Conservation (phyloP, 2,888 invertebrate genomes). For the Uropetala carovei region DNA sequence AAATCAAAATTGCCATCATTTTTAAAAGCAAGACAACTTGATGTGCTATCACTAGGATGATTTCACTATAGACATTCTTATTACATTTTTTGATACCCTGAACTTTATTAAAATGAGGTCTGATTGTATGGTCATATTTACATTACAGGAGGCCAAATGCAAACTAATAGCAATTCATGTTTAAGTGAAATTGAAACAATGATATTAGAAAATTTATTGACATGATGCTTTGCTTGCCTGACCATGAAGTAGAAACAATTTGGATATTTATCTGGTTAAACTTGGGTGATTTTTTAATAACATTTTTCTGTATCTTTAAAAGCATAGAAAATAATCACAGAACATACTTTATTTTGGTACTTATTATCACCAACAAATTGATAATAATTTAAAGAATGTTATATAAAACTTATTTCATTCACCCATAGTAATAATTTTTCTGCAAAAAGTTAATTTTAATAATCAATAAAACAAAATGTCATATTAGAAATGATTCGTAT, state of each 20-base stretch:
- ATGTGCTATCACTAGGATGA: too few species aligned
- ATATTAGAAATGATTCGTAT: background rate
- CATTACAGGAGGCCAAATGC: background rate
- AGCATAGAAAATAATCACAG: conserved; percentile 9
- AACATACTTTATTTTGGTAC: background rate
- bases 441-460: background rate
- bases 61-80: too few species aligned
- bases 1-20: background rate
- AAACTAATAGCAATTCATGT: background rate
- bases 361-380: background rate
- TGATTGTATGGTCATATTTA: background rate
- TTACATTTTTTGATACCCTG: background rate
- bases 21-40: background rate
- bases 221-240: background rate
- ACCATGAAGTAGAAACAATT: background rate
- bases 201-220: background rate
- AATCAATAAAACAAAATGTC: background rate
- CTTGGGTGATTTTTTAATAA: background rate
- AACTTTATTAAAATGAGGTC: background rate
- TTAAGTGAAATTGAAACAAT: too few species aligned
- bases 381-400: background rate
- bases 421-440: background rate
- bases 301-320: background rate
- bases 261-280: background rate
- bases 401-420: background rate